A percentile compares a stretch with the other conserved stretches of the same genome.
These are phyloP conservation scores for Gadus macrocephalus DNA, from an alignment of 2,113 vertebrate species.

Conservation along the genomic window DNA sequence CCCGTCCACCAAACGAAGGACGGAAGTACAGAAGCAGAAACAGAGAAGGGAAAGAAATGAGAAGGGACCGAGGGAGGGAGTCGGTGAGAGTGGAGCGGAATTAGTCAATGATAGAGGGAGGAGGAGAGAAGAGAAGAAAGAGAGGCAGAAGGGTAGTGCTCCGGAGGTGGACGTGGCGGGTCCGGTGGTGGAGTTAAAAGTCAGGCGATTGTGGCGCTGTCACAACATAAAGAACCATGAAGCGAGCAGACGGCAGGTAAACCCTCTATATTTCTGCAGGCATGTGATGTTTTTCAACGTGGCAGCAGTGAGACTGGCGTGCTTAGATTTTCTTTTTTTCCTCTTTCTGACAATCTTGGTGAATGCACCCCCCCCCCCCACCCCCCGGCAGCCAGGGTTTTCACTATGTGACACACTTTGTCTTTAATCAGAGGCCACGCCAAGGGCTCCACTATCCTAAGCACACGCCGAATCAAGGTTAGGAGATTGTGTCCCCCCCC, in stretches of 20 bases:
- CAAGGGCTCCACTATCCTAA: background rate
- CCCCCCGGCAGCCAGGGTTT: constrained; percentile 21
- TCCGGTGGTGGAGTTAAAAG: constrained; percentile 60
- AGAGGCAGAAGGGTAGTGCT: constrained; percentile 60
- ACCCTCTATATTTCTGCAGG: constrained; percentile 8
- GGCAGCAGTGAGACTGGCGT: background rate
- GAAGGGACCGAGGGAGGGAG: background rate
- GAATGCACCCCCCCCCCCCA: constrained; percentile 16
- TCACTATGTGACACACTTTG: constrained; percentile 13
- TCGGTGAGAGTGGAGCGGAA: constrained; percentile 36
- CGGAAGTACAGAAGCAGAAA: constrained; percentile 31
- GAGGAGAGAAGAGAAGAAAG: constrained; percentile 44
- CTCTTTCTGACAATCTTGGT: constrained; percentile 22
- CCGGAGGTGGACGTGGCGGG: constrained; percentile 77
- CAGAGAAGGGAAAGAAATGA: constrained; percentile 39
- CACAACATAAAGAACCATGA: constrained; percentile 59
- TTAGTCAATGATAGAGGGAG: constrained; percentile 50
- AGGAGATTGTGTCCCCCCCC: constrained; percentile 6
- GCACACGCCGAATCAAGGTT: too few species aligned
- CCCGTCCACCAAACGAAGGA: constrained; percentile 27
- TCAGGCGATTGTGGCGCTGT: constrained; percentile 43
- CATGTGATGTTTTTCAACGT: background rate
- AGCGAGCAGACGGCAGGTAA: constrained; percentile 66
- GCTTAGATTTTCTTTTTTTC: constrained; percentile 14
- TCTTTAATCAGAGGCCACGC: constrained; percentile 33